Conservation (phyloP, 2,888 invertebrate genomes). For the Metallyticus violacea region DNA sequence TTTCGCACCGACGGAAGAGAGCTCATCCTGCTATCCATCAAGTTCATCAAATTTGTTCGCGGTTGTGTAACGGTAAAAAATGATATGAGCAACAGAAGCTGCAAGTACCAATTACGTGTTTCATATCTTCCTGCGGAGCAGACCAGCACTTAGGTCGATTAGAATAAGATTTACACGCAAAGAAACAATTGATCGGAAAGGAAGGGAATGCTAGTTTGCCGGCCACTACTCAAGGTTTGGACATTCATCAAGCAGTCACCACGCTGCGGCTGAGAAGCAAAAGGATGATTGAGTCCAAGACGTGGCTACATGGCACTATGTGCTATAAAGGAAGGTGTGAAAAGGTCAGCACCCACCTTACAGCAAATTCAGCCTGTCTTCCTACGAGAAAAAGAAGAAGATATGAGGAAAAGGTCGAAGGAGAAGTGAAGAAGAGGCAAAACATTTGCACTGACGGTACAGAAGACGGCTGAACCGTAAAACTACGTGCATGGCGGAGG, state of each 20-base stretch:
- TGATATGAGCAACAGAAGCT: not conserved
- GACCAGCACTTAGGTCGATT: not conserved
- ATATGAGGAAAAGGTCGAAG: not conserved
- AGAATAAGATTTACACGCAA: not conserved
- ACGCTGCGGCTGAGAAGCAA: not conserved
- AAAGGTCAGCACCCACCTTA: conserved; percentile 9
- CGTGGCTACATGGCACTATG: not conserved
- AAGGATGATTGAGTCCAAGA: not conserved
- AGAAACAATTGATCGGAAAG: too few species aligned
- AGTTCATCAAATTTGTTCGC: not conserved
- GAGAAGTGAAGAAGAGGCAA: too few species aligned
- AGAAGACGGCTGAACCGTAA: not conserved
- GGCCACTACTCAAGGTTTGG: not conserved
- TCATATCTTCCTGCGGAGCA: not conserved
- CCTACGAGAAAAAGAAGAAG: not conserved
- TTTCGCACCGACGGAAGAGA: too few species aligned
- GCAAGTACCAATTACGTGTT: not conserved
- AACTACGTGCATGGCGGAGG: not conserved
- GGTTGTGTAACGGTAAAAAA: not conserved
- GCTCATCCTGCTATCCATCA: not conserved
- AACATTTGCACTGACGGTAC: not conserved
- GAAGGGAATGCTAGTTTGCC: not conserved
- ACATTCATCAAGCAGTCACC: not conserved
- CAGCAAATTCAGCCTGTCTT: conserved; percentile 1
- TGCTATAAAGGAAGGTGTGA: conserved; percentile 11